phyloP scores from a whole-genome alignment of 2,797 vertebrate genomes.

The Pyrocephalus nanus region DNA sequence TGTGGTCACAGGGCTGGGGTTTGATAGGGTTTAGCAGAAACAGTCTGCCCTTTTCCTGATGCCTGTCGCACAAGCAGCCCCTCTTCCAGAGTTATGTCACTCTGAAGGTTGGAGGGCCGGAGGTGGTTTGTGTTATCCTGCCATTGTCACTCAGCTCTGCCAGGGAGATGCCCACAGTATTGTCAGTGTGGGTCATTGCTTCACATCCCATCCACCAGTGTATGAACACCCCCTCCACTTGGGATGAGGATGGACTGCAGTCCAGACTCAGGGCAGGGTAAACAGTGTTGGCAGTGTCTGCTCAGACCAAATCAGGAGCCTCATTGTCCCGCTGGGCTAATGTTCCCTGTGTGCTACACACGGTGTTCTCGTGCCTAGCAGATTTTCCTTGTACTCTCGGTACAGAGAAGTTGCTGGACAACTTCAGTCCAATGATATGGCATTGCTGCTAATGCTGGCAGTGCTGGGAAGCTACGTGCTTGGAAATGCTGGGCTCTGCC shows the following conservation, averaged over 20 bases:
- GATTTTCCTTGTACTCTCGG: background rate
- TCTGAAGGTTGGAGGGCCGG: background rate
- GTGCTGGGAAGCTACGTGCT: background rate
- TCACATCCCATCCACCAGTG: background rate
- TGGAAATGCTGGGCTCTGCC: background rate
- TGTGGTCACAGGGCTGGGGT: background rate
- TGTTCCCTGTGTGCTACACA: background rate
- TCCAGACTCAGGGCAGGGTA: background rate
- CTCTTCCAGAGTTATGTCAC: background rate
- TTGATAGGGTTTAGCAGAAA: background rate
- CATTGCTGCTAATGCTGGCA: background rate
- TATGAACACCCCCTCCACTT: background rate
- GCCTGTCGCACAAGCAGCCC: background rate
- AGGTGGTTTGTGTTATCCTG: accelerated
- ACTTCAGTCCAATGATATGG: accelerated
- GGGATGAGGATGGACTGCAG: background rate
- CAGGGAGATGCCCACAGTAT: background rate
- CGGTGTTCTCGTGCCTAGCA: background rate
- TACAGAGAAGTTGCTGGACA: background rate
- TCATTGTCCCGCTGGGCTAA: background rate
- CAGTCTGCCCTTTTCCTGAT: background rate
- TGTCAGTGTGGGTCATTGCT: background rate
- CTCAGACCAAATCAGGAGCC: background rate
- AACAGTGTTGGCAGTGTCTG: background rate
- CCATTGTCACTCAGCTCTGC: background rate